A percentile compares a stretch with the other conserved stretches of the same genome.
Evolutionary conservation across 2,888 invertebrate species (phyloP).

Genomic region (Sthenelais limicola): DNA sequence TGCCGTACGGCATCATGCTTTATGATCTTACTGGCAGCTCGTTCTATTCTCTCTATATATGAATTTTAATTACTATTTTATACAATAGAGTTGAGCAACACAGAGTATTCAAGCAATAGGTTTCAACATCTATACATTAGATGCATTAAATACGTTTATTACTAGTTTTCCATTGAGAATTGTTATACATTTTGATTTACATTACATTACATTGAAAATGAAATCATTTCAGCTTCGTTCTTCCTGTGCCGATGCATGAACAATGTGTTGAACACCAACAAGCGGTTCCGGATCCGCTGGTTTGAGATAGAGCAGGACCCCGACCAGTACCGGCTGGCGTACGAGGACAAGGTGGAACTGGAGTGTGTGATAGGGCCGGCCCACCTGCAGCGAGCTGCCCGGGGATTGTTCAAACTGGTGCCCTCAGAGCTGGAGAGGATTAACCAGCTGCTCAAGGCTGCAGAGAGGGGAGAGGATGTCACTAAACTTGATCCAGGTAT

Average conservation of each 20-base stretch:
- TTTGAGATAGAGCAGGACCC: constrained; percentile 77
- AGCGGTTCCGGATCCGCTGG: constrained; percentile 89
- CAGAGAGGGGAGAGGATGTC: constrained; percentile 37
- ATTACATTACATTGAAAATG: no score
- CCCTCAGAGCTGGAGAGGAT: constrained; percentile 84
- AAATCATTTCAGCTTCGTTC: constrained; percentile 66
- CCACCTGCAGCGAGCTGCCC: constrained; percentile 76
- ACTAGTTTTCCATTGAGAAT: no score
- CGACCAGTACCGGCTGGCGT: constrained; percentile 86
- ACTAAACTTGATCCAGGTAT: constrained; percentile 29
- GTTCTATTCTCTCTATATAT: no score
- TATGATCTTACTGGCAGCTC: no score
- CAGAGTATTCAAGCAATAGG: no score
- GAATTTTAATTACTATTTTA: no score
- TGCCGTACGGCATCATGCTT: no score
- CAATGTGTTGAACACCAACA: constrained; percentile 88
- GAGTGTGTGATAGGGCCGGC: constrained; percentile 75
- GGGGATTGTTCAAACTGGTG: constrained; percentile 16
- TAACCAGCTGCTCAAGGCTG: constrained; percentile 82
- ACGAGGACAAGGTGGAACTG: constrained; percentile 83
- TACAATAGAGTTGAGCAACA: no score
- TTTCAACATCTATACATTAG: no score
- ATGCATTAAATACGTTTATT: no score
- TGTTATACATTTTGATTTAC: no score
- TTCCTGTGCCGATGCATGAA: constrained; percentile 89